A percentile compares a stretch with the other conserved stretches of the same genome.
These are phyloP conservation scores for Coranthus polyacanthus DNA, from an alignment of 2,797 vertebrate genomes.

Conservation along the genomic window DNA sequence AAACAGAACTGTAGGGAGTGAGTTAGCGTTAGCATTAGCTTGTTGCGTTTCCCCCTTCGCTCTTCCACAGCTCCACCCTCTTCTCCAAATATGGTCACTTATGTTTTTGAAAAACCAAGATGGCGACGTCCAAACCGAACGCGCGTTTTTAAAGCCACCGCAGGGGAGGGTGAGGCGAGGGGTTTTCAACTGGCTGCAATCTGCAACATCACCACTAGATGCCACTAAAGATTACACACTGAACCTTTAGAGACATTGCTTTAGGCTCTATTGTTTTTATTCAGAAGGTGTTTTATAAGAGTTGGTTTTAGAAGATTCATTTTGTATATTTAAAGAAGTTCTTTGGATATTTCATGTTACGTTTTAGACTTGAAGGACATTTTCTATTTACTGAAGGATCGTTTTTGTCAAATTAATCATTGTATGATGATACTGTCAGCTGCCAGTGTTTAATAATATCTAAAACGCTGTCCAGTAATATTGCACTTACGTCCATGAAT, in stretches of 20 bases:
- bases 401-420: background rate
- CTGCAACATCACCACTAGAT: too few relatives aligned
- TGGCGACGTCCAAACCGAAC: too few relatives aligned
- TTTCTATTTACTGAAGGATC: background rate
- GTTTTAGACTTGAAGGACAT: slow-evolving; percentile 6
- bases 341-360: slow-evolving; percentile 13
- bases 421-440: background rate
- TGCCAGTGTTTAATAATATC: background rate
- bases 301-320: slow-evolving; percentile 1
- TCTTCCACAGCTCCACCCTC: too few relatives aligned
- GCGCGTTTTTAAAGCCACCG: too few relatives aligned
- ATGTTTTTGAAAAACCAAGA: too few relatives aligned
- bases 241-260: background rate
- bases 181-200: too few relatives aligned
- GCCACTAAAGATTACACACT: too few relatives aligned
- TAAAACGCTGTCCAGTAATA: background rate
- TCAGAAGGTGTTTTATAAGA: background rate
- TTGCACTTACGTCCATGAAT: background rate
- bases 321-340: slow-evolving; percentile 9
- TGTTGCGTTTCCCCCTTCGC: too few relatives aligned
- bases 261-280: slow-evolving; percentile 19
- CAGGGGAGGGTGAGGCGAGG: too few relatives aligned
- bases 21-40: too few relatives aligned
- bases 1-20: too few relatives aligned
- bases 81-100: too few relatives aligned